Percentiles rank a stretch among this genome's conserved stretches.
These are phyloP conservation scores for Acanthopleura granulata DNA, from an alignment of 2,888 invertebrate species.

Conservation along the genomic window DNA sequence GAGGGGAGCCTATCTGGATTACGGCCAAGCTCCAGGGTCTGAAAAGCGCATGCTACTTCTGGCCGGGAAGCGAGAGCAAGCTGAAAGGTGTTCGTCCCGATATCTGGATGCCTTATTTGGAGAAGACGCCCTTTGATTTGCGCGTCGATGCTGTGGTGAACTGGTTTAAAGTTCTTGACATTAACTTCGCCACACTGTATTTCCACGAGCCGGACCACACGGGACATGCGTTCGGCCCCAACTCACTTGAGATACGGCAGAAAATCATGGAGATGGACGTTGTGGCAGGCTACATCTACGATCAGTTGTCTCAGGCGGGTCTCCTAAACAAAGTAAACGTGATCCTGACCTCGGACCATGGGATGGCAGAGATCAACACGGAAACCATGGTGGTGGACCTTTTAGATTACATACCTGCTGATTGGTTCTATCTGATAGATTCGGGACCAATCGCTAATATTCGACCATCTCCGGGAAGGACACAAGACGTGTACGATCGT, in stretches of 20 bases:
- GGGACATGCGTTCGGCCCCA: slow-evolving; percentile 54
- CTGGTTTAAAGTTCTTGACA: slow-evolving; percentile 42
- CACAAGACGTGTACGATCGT: slow-evolving; percentile 37
- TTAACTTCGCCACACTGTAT: slow-evolving; percentile 50
- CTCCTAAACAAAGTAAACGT: slow-evolving; percentile 47
- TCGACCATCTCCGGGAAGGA: slow-evolving; percentile 32
- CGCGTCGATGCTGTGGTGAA: slow-evolving; percentile 75
- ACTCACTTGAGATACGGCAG: slow-evolving; percentile 32
- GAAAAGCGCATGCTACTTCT: slow-evolving; percentile 72
- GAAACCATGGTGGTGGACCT: slow-evolving; percentile 36
- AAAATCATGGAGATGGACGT: slow-evolving; percentile 41
- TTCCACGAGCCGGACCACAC: slow-evolving; percentile 55
- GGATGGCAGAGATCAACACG: slow-evolving; percentile 51
- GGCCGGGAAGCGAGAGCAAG: slow-evolving; percentile 76
- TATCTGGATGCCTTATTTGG: slow-evolving; percentile 65
- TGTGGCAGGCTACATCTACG: slow-evolving; percentile 38
- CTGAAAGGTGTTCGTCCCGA: slow-evolving; percentile 71
- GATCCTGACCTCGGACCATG: slow-evolving; percentile 60
- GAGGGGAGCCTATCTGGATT: slow-evolving; percentile 59
- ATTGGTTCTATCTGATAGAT: slow-evolving; percentile 9
- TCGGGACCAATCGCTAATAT: slow-evolving; percentile 25
- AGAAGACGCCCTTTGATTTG: slow-evolving; percentile 71
- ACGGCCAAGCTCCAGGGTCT: slow-evolving; percentile 74
- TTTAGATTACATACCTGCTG: not conserved
- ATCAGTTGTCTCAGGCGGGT: not conserved